Evolutionary conservation across 2,797 vertebrate species (phyloP).

Genomic region (Sebastes diploproa): DNA sequence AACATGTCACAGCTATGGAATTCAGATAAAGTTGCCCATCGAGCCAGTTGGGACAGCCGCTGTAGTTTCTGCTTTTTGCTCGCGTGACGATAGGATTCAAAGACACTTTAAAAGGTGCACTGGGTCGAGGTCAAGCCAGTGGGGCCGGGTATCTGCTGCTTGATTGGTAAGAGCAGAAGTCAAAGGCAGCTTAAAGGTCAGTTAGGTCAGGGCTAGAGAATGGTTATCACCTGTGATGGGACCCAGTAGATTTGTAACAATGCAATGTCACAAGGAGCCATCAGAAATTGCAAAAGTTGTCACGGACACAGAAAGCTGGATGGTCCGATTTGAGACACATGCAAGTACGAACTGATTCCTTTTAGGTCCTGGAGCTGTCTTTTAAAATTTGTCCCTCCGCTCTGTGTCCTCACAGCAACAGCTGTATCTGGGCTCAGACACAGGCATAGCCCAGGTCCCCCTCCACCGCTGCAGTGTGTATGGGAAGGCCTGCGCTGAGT

Average conservation of each 20-base stretch:
- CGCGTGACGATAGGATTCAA: too few relatives aligned
- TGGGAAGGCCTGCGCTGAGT: conserved; percentile 92
- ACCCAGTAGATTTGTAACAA: not conserved
- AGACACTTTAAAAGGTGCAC: too few relatives aligned
- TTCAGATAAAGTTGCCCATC: too few relatives aligned
- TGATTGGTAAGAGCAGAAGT: not conserved
- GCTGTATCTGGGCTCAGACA: conserved; percentile 89
- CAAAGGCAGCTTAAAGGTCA: not conserved
- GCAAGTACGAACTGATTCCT: not conserved
- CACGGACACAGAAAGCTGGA: not conserved
- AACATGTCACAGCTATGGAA: rapidly evolving
- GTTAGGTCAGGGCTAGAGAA: not conserved
- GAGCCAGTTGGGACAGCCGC: too few relatives aligned
- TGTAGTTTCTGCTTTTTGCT: not conserved
- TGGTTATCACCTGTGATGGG: not conserved
- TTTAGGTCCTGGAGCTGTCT: not conserved
- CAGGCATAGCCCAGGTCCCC: conserved; percentile 88
- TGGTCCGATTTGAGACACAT: not conserved
- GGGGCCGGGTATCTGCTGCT: too few relatives aligned
- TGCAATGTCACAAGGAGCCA: not conserved
- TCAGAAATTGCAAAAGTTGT: not conserved
- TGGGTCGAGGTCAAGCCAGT: too few relatives aligned
- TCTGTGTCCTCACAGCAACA: conserved; percentile 87
- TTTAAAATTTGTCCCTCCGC: not conserved
- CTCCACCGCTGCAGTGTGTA: conserved; percentile 91